phyloP scores from a whole-genome alignment of 2,888 invertebrate genomes.

The Ephialtes manifestator region DNA sequence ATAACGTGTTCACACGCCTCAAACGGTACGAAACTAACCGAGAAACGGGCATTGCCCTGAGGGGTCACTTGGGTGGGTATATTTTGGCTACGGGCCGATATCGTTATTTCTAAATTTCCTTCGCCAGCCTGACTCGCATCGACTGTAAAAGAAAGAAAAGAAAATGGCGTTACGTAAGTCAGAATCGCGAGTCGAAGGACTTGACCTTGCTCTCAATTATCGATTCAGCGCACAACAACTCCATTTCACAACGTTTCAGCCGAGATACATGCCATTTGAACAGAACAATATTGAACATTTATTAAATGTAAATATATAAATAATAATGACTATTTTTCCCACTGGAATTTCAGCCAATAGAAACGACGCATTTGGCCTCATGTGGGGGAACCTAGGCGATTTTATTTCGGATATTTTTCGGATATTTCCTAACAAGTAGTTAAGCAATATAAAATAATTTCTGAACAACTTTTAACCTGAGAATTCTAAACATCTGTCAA shows the following conservation, averaged over 20 bases:
- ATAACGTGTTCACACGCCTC: conserved; percentile 98
- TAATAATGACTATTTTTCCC: no score
- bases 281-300: background rate
- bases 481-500: no score
- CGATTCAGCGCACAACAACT: background rate
- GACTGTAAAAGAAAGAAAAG: conserved; percentile 87
- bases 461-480: no score
- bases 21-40: conserved; percentile 98
- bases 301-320: no score
- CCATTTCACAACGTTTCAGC: background rate
- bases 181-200: background rate
- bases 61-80: conserved; percentile 98
- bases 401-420: no score
- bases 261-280: background rate
- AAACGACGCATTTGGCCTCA: no score
- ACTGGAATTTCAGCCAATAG: no score
- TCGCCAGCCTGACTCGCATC: conserved; percentile 99
- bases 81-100: conserved; percentile 96
- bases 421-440: no score
- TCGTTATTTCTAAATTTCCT: conserved; percentile 98
- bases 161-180: background rate
- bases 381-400: no score
- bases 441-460: no score
- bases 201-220: background rate
- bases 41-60: conserved; percentile 95